A percentile compares a stretch with the other conserved stretches of the same genome.
These are phyloP conservation scores for Manis pentadactyla DNA, from an alignment of 2,797 vertebrate genomes.

Conservation along the genomic window DNA sequence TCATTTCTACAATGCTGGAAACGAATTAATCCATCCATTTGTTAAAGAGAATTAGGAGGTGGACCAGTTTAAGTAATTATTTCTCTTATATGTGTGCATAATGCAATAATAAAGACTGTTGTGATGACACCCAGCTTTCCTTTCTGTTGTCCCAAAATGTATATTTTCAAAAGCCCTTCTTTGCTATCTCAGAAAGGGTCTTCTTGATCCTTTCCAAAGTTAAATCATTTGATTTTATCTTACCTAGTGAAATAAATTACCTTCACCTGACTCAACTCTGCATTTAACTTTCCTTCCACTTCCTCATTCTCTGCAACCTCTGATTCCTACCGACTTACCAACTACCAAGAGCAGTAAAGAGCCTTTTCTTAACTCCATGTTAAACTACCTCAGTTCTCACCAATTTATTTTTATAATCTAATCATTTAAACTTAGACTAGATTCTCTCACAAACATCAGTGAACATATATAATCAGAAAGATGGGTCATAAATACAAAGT, in stretches of 20 bases:
- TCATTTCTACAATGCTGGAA: conserved; percentile 14
- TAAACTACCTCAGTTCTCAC: neutral
- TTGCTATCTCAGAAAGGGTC: neutral
- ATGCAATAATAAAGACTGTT: neutral
- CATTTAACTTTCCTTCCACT: conserved; percentile 29
- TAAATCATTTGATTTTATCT: conserved; percentile 11
- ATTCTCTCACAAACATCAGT: too few species aligned
- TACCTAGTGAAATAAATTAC: conserved; percentile 32
- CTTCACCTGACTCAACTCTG: neutral
- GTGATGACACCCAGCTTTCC: neutral
- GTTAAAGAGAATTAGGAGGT: neutral
- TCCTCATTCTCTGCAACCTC: neutral
- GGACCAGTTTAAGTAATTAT: neutral
- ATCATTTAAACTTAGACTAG: conserved; percentile 37
- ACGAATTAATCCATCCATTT: conserved; percentile 7
- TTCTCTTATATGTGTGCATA: neutral
- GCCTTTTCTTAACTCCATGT: neutral
- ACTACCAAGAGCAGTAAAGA: neutral
- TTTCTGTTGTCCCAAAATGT: neutral
- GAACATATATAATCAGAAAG: neutral
- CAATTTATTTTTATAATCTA: conserved; percentile 35
- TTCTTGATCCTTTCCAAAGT: conserved; percentile 24
- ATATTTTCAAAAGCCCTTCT: conserved; percentile 20
- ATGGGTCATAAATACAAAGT: neutral
- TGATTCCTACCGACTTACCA: neutral